A percentile compares a stretch with the other conserved stretches of the same genome.
Evolutionary conservation across 2,888 invertebrate genomes (phyloP).

Genomic region (Pandemis heparana): DNA sequence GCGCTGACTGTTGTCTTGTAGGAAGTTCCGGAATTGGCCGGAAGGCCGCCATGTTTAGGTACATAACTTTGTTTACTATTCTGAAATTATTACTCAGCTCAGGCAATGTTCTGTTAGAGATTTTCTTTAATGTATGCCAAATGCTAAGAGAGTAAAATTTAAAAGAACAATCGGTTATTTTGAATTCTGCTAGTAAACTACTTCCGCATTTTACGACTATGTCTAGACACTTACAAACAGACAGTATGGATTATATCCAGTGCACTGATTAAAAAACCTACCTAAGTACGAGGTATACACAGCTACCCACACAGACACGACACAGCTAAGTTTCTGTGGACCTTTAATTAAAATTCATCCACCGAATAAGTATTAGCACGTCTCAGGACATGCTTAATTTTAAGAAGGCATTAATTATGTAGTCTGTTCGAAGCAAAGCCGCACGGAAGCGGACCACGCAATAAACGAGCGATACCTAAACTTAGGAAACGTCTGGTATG

Average conservation of each 20-base stretch:
- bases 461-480: slow-evolving; percentile 7
- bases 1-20: background rate
- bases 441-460: background rate
- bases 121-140: no score
- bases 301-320: background rate
- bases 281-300: background rate
- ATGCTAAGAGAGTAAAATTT: no score
- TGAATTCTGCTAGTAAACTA: background rate
- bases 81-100: no score
- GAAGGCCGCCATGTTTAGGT: no score
- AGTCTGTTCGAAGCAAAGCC: slow-evolving; percentile 63
- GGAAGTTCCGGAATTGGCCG: background rate
- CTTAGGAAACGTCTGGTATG: background rate
- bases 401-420: slow-evolving; percentile 73
- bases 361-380: slow-evolving; percentile 28
- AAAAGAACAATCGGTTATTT: background rate
- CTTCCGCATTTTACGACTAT: no score
- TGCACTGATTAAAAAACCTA: background rate
- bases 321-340: background rate
- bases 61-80: no score
- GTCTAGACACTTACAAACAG: no score
- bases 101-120: no score
- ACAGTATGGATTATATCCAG: background rate
- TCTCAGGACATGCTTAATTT: slow-evolving; percentile 16
- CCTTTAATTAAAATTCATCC: slow-evolving; percentile 26